A percentile compares a stretch with the other conserved stretches of the same genome.
Evolutionary conservation across 2,888 invertebrate species (phyloP).

Genomic region (Teleiodes luculella): DNA sequence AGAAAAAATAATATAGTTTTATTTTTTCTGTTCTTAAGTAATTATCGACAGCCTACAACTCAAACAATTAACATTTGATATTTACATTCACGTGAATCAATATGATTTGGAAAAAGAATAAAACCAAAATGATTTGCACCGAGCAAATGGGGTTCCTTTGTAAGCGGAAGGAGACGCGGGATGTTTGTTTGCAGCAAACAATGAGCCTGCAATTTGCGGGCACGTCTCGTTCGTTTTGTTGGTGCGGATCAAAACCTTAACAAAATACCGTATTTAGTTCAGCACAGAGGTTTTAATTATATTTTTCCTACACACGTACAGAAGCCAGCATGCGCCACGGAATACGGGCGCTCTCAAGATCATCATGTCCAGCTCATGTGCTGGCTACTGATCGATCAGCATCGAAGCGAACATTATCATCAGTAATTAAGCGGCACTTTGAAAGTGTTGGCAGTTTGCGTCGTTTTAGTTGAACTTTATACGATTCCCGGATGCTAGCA

Average conservation of each 20-base stretch:
- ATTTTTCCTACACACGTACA: too few relatives aligned
- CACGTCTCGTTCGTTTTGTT: conserved; percentile 60
- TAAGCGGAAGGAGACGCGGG: conserved; percentile 60
- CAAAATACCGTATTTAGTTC: conserved; percentile 51
- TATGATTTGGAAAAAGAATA: conserved; percentile 50
- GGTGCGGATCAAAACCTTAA: conserved; percentile 65
- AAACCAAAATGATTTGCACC: conserved; percentile 60
- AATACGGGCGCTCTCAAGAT: too few relatives aligned
- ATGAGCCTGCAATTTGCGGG: conserved; percentile 73
- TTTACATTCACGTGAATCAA: too few relatives aligned
- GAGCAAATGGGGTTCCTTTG: conserved; percentile 68
- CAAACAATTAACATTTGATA: too few relatives aligned
- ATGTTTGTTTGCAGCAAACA: conserved; percentile 72
- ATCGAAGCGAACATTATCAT: too few relatives aligned
- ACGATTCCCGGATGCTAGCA: conserved; percentile 66
- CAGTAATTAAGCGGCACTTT: conserved; percentile 4
- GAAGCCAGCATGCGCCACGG: too few relatives aligned
- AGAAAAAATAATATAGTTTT: too few relatives aligned
- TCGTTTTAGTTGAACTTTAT: conserved; percentile 66
- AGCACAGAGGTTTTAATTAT: conserved; percentile 13
- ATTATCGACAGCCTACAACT: too few relatives aligned
- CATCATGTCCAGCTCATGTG: too few relatives aligned
- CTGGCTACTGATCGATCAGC: too few relatives aligned
- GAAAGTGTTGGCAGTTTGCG: conserved; percentile 29
- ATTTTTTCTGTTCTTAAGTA: too few relatives aligned